Evolutionary conservation across 2,888 invertebrate species (phyloP), one percentile per base, ranked within the genome.

Genomic region (Steromphala cineraria): DNA sequence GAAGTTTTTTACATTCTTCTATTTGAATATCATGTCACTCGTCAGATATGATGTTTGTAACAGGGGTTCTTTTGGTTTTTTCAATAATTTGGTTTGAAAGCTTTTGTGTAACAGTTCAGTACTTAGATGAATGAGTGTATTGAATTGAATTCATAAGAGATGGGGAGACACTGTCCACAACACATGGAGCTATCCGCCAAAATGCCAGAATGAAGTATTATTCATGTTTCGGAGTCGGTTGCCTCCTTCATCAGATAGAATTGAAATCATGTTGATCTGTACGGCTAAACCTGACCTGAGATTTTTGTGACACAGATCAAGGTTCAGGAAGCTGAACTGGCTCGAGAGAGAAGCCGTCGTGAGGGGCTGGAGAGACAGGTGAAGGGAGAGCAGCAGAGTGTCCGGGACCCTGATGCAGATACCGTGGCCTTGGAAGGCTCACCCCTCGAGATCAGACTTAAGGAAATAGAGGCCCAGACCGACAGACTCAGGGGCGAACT

Each of bases 401-500:
- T 52, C 13, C 74, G 53, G 8, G 76, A 75, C 28, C 52, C 53
- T 2, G 76, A 56, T 17, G 80, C 76, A 17, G 80, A 55, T 24
- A 21, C n/a, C 56, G 53, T 53, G 46, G 21, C 36, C 15, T 46
- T 17, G 5, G 79, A 53, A 40, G n/a, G 53, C 28, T 62, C 80
- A 21, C 77, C 31, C 77, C 84, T 46, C 19, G 83, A 86, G 79
- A 84, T 90, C 15, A 83, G 84, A 56, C 78, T 88, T 46, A 83
- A 81, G 78, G 87, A 89, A 36, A 77, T 89, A 46, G 87, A 89
- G 80, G 55, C 81, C 19, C 89, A 90, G 79, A 82, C 87, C 79
- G 85, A 89, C 7, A 81, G 83, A 56, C 79, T 90, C 19, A 87
- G 89, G 80, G 80, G 83, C 21, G 88, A 90, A 53, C 80, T 91